Evolutionary conservation across 2,888 invertebrate species (phyloP).

Genomic region (Acronicta leporina): DNA sequence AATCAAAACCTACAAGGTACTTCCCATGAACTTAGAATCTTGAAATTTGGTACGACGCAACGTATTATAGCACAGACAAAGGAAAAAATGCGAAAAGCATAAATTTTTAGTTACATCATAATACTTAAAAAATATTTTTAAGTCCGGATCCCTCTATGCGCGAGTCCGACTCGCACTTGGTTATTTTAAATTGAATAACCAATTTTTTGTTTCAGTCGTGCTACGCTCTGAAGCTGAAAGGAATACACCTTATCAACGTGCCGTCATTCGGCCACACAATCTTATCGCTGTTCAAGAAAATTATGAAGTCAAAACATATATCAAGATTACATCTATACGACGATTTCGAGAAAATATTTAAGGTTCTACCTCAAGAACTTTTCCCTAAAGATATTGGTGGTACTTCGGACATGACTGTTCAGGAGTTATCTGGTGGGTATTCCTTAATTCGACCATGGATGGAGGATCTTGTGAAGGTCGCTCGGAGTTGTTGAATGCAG

Average conservation of each 20-base stretch:
- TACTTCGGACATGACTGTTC: slow-evolving; percentile 50
- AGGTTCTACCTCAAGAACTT: slow-evolving; percentile 66
- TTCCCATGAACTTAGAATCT: too few relatives aligned
- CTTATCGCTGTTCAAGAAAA: slow-evolving; percentile 63
- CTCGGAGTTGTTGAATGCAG: too few relatives aligned
- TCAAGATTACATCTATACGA: slow-evolving; percentile 54
- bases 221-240: slow-evolving; percentile 47
- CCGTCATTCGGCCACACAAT: slow-evolving; percentile 63
- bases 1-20: too few relatives aligned
- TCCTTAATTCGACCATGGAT: neutral
- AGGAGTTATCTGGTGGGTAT: slow-evolving; percentile 57
- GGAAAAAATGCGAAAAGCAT: too few relatives aligned
- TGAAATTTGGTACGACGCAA: too few relatives aligned
- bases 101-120: too few relatives aligned
- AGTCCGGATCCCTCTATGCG: too few relatives aligned
- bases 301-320: slow-evolving; percentile 75
- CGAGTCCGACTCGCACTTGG: too few relatives aligned
- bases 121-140: too few relatives aligned
- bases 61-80: too few relatives aligned
- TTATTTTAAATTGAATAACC: too few relatives aligned
- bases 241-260: slow-evolving; percentile 73
- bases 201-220: slow-evolving; percentile 29
- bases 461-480: too few relatives aligned
- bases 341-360: slow-evolving; percentile 60
- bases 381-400: slow-evolving; percentile 76